phyloP scores from a whole-genome alignment of 1,140 invertebrate genomes.

The Eupristina koningsbergeri region DNA sequence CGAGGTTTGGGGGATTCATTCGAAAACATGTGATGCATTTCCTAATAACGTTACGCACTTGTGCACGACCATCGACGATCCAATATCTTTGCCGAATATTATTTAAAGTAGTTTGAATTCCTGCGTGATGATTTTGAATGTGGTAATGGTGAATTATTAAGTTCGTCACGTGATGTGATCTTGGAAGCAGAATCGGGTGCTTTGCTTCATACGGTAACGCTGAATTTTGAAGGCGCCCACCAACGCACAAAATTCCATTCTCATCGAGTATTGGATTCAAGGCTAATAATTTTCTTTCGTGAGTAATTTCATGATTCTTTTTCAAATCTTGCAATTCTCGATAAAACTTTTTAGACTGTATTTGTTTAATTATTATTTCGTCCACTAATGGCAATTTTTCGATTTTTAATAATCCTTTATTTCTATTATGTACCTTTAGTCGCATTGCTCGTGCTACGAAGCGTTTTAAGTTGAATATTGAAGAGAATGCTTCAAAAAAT shows the following conservation, averaged over 20 bases:
- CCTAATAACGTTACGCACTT: conserved; percentile 36
- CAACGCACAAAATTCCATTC: conserved; percentile 64
- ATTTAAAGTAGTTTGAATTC: conserved; percentile 53
- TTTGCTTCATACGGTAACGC: conserved; percentile 56
- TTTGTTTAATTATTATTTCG: neutral
- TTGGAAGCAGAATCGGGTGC: conserved; percentile 64
- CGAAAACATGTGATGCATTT: conserved; percentile 48
- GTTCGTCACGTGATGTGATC: conserved; percentile 48
- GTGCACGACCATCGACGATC: conserved; percentile 51
- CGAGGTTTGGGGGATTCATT: neutral
- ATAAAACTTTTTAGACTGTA: neutral
- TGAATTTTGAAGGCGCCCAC: conserved; percentile 61
- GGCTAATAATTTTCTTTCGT: neutral
- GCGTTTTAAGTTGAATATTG: no score
- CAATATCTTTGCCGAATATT: conserved; percentile 52
- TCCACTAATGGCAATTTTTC: neutral
- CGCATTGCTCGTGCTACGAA: no score
- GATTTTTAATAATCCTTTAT: no score
- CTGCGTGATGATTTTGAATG: conserved; percentile 58
- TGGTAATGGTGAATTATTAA: conserved; percentile 47
- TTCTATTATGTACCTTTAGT: no score
- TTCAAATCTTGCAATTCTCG: neutral
- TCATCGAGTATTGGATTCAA: conserved; percentile 62
- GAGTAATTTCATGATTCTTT: neutral
- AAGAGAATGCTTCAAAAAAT: no score